Conservation (phyloP, 1,140 invertebrate genomes). For the Idris sp. region DNA sequence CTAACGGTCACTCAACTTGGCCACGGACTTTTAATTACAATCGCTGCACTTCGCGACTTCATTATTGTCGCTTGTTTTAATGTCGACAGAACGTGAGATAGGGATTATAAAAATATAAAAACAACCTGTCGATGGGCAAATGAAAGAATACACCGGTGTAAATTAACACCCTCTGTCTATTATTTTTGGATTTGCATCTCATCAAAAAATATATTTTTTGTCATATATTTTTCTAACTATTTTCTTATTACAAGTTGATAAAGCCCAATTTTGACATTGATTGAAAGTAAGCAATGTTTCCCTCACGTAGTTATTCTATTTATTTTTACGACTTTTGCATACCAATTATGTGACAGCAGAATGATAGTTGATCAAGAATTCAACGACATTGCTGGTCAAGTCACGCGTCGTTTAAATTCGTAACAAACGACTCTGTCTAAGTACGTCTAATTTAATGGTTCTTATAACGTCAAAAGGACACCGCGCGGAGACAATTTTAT, state of each 20-base stretch:
- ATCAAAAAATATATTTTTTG: no score
- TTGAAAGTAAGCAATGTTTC: constrained; percentile 46
- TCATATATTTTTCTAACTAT: no score
- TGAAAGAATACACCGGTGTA: no score
- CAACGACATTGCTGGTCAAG: constrained; percentile 49
- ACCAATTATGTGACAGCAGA: constrained; percentile 55
- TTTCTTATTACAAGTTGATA: constrained; percentile 14
- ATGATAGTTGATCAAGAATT: constrained; percentile 53
- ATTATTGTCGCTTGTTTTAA: constrained; percentile 25
- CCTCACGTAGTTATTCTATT: constrained; percentile 55
- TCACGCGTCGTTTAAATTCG: constrained; percentile 59
- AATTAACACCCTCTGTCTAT: no score
- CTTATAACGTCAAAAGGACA: constrained; percentile 50
- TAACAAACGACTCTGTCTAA: constrained; percentile 55
- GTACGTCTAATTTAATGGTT: constrained; percentile 53
- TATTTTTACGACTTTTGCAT: constrained; percentile 60
- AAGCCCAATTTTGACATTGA: constrained; percentile 39
- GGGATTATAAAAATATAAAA: no score
- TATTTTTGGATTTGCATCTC: no score
- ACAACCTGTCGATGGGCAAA: no score
- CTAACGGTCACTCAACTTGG: constrained; percentile 28
- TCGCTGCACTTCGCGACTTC: constrained; percentile 45
- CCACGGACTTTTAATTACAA: constrained; percentile 33
- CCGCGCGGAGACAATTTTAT: constrained; percentile 47
- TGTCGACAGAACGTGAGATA: neutral